A percentile compares a stretch with the other conserved stretches of the same genome.
Evolutionary conservation across 2,888 invertebrate species (phyloP).

Genomic region (Lasioglossum vierecki): DNA sequence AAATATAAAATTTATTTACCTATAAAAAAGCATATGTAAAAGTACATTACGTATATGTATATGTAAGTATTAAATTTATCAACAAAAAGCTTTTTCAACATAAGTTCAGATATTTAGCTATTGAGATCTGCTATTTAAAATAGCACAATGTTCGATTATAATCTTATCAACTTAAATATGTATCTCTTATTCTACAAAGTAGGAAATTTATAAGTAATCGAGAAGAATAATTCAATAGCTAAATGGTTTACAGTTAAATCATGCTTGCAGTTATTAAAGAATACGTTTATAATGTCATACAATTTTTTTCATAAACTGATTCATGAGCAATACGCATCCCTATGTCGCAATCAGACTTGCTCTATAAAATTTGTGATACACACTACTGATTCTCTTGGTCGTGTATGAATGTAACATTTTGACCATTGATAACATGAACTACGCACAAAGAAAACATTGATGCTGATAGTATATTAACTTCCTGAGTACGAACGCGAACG

Average conservation of each 20-base stretch:
- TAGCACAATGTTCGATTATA: background rate
- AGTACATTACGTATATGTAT: background rate
- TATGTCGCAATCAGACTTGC: conserved; percentile 3
- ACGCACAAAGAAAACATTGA: conserved; percentile 60
- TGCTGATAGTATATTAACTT: conserved; percentile 63
- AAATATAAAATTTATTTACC: background rate
- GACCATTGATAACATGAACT: conserved; percentile 62
- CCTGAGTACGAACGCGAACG: conserved; percentile 51
- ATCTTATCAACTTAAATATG: background rate
- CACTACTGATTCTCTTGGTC: conserved; percentile 11
- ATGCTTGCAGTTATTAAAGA: background rate
- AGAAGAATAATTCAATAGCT: background rate
- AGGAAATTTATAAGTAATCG: background rate
- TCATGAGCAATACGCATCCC: background rate
- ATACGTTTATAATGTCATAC: background rate
- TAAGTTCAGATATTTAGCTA: background rate
- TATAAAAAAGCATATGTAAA: background rate
- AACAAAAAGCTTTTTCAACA: too few relatives aligned
- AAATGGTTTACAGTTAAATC: background rate
- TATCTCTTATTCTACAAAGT: background rate
- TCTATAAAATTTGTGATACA: background rate
- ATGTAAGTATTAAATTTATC: background rate
- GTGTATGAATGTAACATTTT: conserved; percentile 46
- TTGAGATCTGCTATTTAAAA: background rate
- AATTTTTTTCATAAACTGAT: conserved; percentile 16